phyloP scores from a whole-genome alignment of 1,140 invertebrate species.

The Anoplophora glabripennis region DNA sequence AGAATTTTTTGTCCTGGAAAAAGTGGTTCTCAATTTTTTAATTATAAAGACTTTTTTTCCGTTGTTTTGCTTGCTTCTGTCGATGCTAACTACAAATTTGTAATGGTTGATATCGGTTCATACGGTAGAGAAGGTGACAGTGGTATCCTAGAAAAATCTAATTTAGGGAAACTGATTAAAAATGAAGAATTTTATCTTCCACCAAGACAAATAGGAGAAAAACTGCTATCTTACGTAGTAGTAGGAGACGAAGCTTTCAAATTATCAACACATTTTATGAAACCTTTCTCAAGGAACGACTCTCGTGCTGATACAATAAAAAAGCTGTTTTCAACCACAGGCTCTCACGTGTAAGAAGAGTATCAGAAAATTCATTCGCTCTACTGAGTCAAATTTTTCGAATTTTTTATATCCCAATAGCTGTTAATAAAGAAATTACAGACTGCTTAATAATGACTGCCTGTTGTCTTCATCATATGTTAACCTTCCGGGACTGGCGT shows the following conservation, averaged over 20 bases:
- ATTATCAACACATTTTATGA: constrained; percentile 48
- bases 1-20: constrained; percentile 20
- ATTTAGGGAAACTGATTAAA: background rate
- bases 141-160: constrained; percentile 42
- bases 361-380: constrained; percentile 52
- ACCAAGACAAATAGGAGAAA: background rate
- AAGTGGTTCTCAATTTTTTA: constrained; percentile 45
- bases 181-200: background rate
- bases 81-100: constrained; percentile 51
- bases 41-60: constrained; percentile 48
- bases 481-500: too few species aligned
- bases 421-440: constrained; percentile 34
- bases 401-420: constrained; percentile 42
- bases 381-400: constrained; percentile 46
- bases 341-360: constrained; percentile 31
- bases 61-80: constrained; percentile 50
- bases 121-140: constrained; percentile 47
- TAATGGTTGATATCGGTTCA: constrained; percentile 49
- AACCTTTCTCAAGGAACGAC: constrained; percentile 45
- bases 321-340: constrained; percentile 32
- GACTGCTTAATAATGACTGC: constrained; percentile 32
- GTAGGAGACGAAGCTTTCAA: constrained; percentile 53
- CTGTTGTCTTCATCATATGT: constrained; percentile 26
- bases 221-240: constrained; percentile 14
- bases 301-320: constrained; percentile 17